A percentile compares a stretch with the other conserved stretches of the same genome.
phyloP scores from a whole-genome alignment of 2,113 vertebrate genomes.

The Malaclemys terrapin region DNA sequence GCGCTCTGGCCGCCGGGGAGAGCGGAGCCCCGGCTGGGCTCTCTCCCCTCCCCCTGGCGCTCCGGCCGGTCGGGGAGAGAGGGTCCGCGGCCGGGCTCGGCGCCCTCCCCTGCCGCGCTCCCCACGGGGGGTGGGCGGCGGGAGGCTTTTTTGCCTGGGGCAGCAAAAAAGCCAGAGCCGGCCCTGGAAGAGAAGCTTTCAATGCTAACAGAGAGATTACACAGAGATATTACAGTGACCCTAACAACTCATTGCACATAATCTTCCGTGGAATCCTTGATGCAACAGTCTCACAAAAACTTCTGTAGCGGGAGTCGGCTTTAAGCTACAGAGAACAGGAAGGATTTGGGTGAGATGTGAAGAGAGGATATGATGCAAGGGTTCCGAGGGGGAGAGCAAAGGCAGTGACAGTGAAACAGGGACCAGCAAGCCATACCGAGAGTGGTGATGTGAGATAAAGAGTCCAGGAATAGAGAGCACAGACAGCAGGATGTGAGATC shows the following conservation, averaged over 20 bases:
- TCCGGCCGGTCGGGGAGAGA: no score
- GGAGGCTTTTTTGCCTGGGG: no score
- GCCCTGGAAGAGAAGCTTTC: not conserved
- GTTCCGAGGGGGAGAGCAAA: not conserved
- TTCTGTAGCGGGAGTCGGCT: not conserved
- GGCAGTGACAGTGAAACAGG: not conserved
- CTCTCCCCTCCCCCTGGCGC: no score
- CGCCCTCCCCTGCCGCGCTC: no score
- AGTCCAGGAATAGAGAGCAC: not conserved
- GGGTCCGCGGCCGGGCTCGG: no score
- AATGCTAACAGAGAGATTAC: not conserved
- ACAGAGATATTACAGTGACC: not conserved
- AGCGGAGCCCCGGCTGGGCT: no score
- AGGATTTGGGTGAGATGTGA: slow-evolving; percentile 2
- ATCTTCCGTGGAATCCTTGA: not conserved
- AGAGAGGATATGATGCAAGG: not conserved
- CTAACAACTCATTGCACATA: not conserved
- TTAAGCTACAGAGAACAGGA: not conserved
- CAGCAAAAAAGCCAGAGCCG: no score
- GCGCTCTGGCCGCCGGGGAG: no score
- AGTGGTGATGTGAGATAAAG: not conserved
- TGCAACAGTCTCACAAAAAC: not conserved
- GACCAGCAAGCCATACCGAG: not conserved
- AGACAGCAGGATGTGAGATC: slow-evolving; percentile 10
- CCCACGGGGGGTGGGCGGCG: no score